These are phyloP conservation scores for Galerucella nymphaeae DNA, from an alignment of 2,888 invertebrate species.

Conservation along the genomic window DNA sequence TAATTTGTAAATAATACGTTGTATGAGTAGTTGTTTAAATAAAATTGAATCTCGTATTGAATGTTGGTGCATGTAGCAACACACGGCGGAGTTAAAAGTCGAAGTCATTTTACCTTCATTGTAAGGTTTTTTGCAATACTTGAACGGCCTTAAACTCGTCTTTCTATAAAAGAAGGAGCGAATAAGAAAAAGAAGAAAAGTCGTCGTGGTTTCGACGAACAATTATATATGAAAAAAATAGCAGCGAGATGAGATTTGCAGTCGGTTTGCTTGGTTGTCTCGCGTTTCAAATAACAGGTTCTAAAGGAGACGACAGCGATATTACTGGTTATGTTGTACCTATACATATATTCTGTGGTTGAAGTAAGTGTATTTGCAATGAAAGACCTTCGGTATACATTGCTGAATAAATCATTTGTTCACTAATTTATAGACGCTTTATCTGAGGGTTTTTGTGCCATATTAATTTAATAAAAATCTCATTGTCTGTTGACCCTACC, in stretches of 20 bases:
- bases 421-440: neutral
- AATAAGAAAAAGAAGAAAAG: conserved; percentile 36
- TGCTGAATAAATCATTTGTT: conserved; percentile 14
- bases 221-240: conserved; percentile 46
- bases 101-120: conserved; percentile 41
- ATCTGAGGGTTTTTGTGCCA: no score
- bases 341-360: conserved; percentile 26
- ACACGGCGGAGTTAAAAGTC: conserved; percentile 21
- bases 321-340: conserved; percentile 43
- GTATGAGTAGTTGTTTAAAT: neutral
- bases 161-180: conserved; percentile 35
- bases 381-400: conserved; percentile 29
- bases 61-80: conserved; percentile 25
- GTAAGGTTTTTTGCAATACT: conserved; percentile 37
- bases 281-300: conserved; percentile 46
- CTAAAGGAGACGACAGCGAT: conserved; percentile 41
- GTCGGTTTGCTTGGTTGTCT: conserved; percentile 38
- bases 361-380: conserved; percentile 33
- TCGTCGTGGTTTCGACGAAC: conserved; percentile 43
- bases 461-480: no score
- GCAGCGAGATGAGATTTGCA: conserved; percentile 41
- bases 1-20: conserved; percentile 5
- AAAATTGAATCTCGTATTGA: neutral
- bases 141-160: conserved; percentile 44
- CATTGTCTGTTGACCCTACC: no score